These are phyloP conservation scores for Ceratitis capitata DNA, from an alignment of 1,140 invertebrate species.

Conservation along the genomic window DNA sequence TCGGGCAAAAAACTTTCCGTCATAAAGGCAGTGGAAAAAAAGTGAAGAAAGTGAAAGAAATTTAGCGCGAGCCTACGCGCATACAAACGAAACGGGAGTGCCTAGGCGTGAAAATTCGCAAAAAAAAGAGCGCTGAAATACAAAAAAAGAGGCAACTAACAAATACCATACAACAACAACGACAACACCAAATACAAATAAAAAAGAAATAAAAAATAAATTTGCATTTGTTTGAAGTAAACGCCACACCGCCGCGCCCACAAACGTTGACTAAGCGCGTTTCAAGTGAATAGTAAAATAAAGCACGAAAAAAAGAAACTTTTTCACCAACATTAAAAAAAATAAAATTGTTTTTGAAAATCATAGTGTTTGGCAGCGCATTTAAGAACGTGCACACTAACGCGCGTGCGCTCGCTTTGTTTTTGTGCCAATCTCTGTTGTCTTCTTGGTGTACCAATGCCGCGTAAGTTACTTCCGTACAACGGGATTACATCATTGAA, in stretches of 20 bases:
- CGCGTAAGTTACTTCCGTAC: not conserved
- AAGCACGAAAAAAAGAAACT: too few species aligned
- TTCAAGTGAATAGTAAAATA: not conserved
- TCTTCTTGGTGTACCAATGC: not conserved
- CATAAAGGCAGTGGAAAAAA: not conserved
- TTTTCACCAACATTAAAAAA: not conserved
- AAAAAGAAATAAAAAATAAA: not conserved
- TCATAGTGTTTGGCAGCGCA: not conserved
- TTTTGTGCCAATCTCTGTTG: not conserved
- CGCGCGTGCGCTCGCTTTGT: not conserved
- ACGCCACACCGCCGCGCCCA: not conserved
- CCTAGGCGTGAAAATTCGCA: not conserved
- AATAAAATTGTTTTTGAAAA: not conserved
- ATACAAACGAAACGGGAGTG: not conserved
- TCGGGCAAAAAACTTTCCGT: not conserved
- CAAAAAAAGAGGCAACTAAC: not conserved
- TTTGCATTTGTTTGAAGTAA: not conserved
- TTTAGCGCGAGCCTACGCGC: not conserved
- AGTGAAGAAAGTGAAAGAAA: not conserved
- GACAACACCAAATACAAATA: not conserved
- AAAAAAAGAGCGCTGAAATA: not conserved
- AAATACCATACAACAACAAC: too few species aligned
- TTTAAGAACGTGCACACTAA: not conserved
- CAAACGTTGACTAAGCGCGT: not conserved
- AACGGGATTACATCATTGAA: conserved; percentile 39